phyloP scores from a whole-genome alignment of 2,888 invertebrate species.

The Lepidochrysops patricia region DNA sequence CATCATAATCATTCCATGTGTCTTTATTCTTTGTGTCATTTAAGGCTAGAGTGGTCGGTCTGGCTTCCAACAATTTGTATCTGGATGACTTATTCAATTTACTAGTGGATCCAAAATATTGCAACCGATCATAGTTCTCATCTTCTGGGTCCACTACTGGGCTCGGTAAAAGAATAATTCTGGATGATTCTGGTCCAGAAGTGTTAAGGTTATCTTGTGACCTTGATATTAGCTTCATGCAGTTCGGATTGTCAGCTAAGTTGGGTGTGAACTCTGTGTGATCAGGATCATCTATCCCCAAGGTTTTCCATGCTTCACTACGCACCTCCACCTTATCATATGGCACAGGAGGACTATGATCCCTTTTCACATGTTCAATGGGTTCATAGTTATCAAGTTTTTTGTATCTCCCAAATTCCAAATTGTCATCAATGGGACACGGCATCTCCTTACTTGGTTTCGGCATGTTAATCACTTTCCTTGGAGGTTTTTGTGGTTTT shows the following conservation, averaged over 20 bases:
- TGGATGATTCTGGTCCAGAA: conserved; percentile 63
- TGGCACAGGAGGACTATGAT: conserved; percentile 61
- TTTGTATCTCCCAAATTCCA: conserved; percentile 69
- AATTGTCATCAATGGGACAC: conserved; percentile 58
- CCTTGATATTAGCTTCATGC: conserved; percentile 65
- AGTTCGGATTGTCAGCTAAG: conserved; percentile 60
- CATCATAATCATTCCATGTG: conserved; percentile 84
- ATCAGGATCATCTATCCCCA: conserved; percentile 82
- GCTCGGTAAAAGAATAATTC: conserved; percentile 71
- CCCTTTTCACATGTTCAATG: conserved; percentile 64
- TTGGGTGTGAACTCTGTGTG: conserved; percentile 78
- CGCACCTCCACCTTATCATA: conserved; percentile 86
- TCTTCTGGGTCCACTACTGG: conserved; percentile 66
- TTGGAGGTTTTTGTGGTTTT: conserved; percentile 77
- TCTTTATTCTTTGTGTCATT: conserved; percentile 60
- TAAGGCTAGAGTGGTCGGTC: conserved; percentile 71
- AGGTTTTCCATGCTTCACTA: conserved; percentile 87
- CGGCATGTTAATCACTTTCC: conserved; percentile 67
- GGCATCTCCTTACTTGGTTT: conserved; percentile 53
- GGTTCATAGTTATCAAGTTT: conserved; percentile 71
- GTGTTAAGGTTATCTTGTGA: conserved; percentile 67
- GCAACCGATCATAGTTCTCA: conserved; percentile 84
- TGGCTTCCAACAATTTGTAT: conserved; percentile 81
- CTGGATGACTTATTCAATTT: conserved; percentile 76
- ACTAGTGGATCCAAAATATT: conserved; percentile 85